A percentile compares a stretch with the other conserved stretches of the same genome.
These are phyloP conservation scores for Lytechinus variegatus DNA, from an alignment of 35 echinoderm and acorn worm genomes.

Conservation along the genomic window DNA sequence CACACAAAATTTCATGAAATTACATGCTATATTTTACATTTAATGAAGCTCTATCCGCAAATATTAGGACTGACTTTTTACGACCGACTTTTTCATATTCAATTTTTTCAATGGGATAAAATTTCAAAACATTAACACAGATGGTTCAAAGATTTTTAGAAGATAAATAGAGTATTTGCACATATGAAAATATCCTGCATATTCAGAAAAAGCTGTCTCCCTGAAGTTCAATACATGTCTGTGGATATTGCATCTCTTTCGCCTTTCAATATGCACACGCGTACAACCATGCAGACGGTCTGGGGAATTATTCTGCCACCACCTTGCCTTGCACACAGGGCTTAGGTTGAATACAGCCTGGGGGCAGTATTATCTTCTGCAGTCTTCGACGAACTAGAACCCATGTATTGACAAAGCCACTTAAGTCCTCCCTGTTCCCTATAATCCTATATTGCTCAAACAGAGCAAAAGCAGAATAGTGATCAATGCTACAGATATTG, in stretches of 20 bases:
- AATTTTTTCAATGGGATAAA: no score
- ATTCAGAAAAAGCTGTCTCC: neutral
- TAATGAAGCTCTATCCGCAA: neutral
- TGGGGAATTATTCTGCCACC: neutral
- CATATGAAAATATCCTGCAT: neutral
- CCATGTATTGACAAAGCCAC: slow-evolving; percentile 8
- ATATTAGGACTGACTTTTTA: no score
- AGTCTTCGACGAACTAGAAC: neutral
- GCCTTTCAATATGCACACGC: neutral
- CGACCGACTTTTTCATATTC: no score
- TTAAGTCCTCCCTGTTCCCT: neutral
- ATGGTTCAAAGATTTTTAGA: neutral
- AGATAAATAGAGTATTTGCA: neutral
- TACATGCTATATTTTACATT: neutral
- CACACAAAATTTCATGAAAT: neutral
- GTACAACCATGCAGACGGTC: neutral
- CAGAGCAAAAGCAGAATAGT: neutral
- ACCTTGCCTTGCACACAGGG: neutral
- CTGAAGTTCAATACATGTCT: neutral
- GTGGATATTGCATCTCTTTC: neutral
- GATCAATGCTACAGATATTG: neutral
- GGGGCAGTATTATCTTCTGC: slow-evolving; percentile 31
- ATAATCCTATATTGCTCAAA: neutral
- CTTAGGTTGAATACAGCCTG: slow-evolving; percentile 16
- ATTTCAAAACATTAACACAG: no score